phyloP scores from a whole-genome alignment of 2,888 invertebrate genomes.

The Perizoma flavofasciatum region DNA sequence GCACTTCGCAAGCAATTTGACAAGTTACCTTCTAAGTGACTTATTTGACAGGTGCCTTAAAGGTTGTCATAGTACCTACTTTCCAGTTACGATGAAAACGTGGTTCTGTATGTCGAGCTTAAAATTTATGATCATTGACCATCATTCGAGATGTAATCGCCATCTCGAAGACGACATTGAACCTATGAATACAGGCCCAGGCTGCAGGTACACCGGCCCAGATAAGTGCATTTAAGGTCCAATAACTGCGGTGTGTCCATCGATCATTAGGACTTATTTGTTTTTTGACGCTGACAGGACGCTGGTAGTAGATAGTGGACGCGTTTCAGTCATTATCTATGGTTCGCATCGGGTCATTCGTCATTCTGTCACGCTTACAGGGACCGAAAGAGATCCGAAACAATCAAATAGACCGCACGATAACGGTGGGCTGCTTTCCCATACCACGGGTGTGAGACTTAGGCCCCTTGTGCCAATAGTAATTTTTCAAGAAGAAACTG shows the following conservation, averaged over 20 bases:
- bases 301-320: conserved; percentile 17
- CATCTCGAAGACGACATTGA: no score
- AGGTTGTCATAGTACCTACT: no score
- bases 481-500: no score
- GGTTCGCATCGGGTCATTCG: conserved; percentile 77
- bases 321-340: conserved; percentile 56
- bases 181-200: no score
- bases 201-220: conserved; percentile 56
- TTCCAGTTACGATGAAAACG: no score
- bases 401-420: conserved; percentile 80
- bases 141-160: no score
- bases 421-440: conserved; percentile 60
- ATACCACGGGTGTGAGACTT: conserved; percentile 32
- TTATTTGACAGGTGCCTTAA: no score
- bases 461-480: background rate
- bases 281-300: conserved; percentile 80
- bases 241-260: conserved; percentile 73
- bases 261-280: conserved; percentile 82
- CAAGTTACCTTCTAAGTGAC: no score
- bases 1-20: no score
- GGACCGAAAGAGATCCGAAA: conserved; percentile 52
- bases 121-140: no score
- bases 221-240: conserved; percentile 75
- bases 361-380: conserved; percentile 79
- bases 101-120: no score